Percentiles rank a stretch among this genome's conserved stretches.
phyloP scores from a whole-genome alignment of 2,797 vertebrate genomes.

The Helarctos malayanus region DNA sequence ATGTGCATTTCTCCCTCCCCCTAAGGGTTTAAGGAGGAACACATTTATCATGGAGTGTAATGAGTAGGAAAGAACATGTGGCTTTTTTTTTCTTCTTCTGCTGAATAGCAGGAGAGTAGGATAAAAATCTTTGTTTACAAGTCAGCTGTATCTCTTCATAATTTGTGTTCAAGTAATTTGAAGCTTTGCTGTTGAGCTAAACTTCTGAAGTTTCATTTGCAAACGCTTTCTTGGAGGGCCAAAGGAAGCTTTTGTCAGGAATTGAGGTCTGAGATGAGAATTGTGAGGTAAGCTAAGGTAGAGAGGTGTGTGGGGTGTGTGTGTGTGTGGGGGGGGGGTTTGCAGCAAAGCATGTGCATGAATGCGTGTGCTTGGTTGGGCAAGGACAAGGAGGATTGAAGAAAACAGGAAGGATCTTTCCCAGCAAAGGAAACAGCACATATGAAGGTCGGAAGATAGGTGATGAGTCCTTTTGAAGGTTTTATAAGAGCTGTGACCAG shows the following conservation, averaged over 20 bases:
- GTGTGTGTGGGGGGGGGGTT: neutral
- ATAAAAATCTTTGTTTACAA: constrained; percentile 53
- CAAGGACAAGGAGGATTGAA: neutral
- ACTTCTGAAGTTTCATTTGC: constrained; percentile 9
- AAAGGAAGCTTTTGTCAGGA: constrained; percentile 9
- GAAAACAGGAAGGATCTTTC: neutral
- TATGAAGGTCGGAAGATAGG: neutral
- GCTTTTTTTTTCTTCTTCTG: neutral
- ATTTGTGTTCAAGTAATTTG: constrained; percentile 11
- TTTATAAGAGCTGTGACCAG: neutral
- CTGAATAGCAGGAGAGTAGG: neutral
- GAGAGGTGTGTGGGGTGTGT: neutral
- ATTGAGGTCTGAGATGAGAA: neutral
- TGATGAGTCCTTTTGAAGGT: neutral
- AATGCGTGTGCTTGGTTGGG: neutral
- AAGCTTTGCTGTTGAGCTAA: constrained; percentile 4
- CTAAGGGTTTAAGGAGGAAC: constrained; percentile 13
- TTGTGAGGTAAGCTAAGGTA: neutral
- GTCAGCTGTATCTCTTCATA: constrained; percentile 10
- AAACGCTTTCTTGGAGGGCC: neutral
- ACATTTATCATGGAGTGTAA: neutral
- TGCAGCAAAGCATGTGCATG: neutral
- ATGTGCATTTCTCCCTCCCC: neutral
- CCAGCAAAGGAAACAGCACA: neutral
- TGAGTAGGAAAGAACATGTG: neutral